Conservation (phyloP, 2,888 invertebrate genomes). For the Drosophila percnosoma region DNA sequence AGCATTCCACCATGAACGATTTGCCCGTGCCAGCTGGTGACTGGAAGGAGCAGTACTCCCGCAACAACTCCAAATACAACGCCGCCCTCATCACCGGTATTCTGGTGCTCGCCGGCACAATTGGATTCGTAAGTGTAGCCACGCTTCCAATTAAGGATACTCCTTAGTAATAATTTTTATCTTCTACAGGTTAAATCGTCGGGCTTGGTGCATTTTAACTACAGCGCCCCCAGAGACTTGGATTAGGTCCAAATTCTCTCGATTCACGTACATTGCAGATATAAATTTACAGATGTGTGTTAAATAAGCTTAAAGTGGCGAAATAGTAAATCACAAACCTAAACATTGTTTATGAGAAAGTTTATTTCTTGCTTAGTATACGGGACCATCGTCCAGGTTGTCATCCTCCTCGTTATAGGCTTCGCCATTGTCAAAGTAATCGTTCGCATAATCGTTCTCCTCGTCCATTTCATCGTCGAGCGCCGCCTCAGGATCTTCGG, state of each 20-base stretch:
- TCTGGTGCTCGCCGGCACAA: constrained; percentile 83
- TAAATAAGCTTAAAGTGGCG: constrained; percentile 70
- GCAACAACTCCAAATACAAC: constrained; percentile 90
- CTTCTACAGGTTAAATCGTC: constrained; percentile 87
- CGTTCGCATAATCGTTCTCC: constrained; percentile 94
- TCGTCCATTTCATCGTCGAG: constrained; percentile 93
- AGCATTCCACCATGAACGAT: constrained; percentile 88
- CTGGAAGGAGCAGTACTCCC: constrained; percentile 90
- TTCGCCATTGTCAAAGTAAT: constrained; percentile 95
- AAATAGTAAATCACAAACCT: constrained; percentile 67
- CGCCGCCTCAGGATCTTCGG: constrained; percentile 75
- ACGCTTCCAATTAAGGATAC: not conserved
- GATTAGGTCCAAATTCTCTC: constrained; percentile 84
- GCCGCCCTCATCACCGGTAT: constrained; percentile 87
- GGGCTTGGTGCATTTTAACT: constrained; percentile 88
- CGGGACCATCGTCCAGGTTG: constrained; percentile 92
- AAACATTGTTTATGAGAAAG: constrained; percentile 25
- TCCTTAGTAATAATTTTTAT: not conserved
- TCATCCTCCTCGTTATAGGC: constrained; percentile 95
- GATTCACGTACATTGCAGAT: constrained; percentile 49
- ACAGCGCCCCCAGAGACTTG: constrained; percentile 87
- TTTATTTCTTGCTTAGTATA: constrained; percentile 85
- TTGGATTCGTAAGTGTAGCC: constrained; percentile 79
- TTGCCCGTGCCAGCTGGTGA: constrained; percentile 91
- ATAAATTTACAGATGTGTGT: constrained; percentile 53